phyloP scores from a whole-genome alignment of 2,113 vertebrate species.

The Myotis yumanensis region DNA sequence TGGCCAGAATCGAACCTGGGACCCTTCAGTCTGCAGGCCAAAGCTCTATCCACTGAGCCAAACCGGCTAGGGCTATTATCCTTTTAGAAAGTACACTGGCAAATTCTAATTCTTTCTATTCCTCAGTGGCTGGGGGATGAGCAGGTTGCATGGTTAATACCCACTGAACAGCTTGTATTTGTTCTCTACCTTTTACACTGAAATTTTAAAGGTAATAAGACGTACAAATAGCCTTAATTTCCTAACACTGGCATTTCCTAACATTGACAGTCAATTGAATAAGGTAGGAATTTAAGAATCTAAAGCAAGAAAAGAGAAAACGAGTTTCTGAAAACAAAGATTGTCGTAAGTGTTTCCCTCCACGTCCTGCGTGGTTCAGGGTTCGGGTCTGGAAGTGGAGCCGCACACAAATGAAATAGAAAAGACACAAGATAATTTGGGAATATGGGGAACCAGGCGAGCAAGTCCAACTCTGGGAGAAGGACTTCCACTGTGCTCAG shows the following conservation, averaged over 20 bases:
- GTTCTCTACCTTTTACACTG: neutral
- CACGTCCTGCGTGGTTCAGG: no score
- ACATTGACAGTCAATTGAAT: neutral
- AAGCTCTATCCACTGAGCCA: no score
- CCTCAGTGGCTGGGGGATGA: neutral
- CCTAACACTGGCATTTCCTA: neutral
- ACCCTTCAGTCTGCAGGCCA: no score
- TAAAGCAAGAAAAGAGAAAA: constrained; percentile 13
- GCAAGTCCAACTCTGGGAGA: no score
- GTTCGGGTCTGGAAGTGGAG: no score
- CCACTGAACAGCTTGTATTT: neutral
- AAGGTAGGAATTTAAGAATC: neutral
- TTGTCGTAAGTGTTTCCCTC: no score
- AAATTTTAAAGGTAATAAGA: neutral
- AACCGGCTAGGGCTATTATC: neutral
- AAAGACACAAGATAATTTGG: no score
- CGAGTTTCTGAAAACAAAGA: neutral
- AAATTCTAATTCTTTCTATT: neutral
- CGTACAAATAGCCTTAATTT: neutral
- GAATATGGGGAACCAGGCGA: no score
- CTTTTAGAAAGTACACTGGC: neutral
- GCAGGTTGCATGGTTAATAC: neutral
- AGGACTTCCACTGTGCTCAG: no score
- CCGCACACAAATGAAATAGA: no score
- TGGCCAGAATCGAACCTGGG: no score